These are phyloP conservation scores for Pogoniulus pusillus DNA, from an alignment of 2,797 vertebrate genomes.

Conservation along the genomic window DNA sequence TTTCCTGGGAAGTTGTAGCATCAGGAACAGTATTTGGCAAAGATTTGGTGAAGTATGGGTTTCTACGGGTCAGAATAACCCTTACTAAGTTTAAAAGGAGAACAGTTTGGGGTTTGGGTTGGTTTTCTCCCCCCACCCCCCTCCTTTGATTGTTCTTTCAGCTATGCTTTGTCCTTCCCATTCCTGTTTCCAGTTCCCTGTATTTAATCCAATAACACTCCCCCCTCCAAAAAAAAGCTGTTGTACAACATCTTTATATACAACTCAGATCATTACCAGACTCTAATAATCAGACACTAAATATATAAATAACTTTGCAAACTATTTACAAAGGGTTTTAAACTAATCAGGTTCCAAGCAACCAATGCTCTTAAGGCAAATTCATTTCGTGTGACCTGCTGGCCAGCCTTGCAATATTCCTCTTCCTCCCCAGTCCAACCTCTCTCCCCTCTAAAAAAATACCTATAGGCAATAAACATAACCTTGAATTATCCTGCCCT, in stretches of 20 bases:
- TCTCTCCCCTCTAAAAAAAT: not conserved
- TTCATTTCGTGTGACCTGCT: constrained; percentile 25
- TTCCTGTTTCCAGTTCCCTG: constrained; percentile 6
- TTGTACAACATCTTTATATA: constrained; percentile 58
- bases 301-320: constrained; percentile 68
- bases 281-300: constrained; percentile 29
- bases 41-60: not conserved
- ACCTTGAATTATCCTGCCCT: not conserved
- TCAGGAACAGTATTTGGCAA: constrained; percentile 20
- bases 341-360: constrained; percentile 46
- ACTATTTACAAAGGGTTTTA: constrained; percentile 64
- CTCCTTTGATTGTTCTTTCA: not conserved
- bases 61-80: not conserved
- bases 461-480: not conserved
- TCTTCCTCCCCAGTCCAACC: not conserved
- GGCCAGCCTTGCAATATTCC: not conserved
- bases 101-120: not conserved
- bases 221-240: not conserved
- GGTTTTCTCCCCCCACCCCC: not conserved
- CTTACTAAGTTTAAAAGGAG: not conserved
- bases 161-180: not conserved
- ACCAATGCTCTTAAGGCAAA: constrained; percentile 61
- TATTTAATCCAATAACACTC: constrained; percentile 33
- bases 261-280: constrained; percentile 40
- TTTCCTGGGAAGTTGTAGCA: not conserved